Conservation (phyloP, 2,797 vertebrate species). For the Rhynchotus rufescens region DNA sequence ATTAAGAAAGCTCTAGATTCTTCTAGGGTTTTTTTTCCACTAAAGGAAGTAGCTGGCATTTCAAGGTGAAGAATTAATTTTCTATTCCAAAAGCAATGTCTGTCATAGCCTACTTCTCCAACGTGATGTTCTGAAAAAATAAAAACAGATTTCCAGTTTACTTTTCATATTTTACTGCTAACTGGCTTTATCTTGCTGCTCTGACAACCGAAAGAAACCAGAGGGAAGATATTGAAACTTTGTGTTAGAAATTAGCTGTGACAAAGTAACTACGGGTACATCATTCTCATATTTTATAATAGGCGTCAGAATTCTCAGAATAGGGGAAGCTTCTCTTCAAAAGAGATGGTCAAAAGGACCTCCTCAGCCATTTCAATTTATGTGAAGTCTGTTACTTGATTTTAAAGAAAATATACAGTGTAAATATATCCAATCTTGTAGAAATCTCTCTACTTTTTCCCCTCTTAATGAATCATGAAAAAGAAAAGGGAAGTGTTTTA, state of each 20-base stretch:
- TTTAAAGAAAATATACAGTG: neutral
- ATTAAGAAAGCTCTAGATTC: neutral
- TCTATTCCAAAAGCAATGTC: neutral
- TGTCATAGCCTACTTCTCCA: neutral
- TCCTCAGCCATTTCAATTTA: neutral
- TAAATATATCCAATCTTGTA: neutral
- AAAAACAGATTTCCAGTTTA: neutral
- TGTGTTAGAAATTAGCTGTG: neutral
- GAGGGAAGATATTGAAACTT: neutral
- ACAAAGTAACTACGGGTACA: neutral
- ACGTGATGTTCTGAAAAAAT: neutral
- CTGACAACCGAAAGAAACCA: neutral
- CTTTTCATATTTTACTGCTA: neutral
- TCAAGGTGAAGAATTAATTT: neutral
- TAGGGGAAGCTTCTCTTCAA: neutral
- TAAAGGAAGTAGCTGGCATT: neutral
- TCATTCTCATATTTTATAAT: neutral
- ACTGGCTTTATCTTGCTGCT: neutral
- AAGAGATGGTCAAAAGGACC: neutral
- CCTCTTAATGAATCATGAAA: neutral
- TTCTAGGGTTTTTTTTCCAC: neutral
- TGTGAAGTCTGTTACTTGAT: neutral
- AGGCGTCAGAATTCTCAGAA: neutral
- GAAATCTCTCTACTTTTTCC: neutral
- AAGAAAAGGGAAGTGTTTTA: neutral